A percentile compares a stretch with the other conserved stretches of the same genome.
These are phyloP conservation scores for Holotrichia oblita DNA, from an alignment of 1,140 invertebrate genomes.

Conservation along the genomic window DNA sequence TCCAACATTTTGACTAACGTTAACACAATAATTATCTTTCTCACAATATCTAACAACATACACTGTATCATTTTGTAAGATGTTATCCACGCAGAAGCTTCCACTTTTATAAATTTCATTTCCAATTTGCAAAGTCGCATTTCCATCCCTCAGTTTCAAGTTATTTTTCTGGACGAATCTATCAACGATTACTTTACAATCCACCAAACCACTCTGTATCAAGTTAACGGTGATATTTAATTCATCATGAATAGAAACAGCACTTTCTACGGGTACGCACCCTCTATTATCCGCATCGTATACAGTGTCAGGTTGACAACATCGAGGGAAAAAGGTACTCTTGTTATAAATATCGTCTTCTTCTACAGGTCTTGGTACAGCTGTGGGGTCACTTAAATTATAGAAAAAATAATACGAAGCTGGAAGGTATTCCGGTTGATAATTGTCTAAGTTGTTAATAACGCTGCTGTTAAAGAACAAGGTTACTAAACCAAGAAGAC, in stretches of 20 bases:
- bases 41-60: neutral
- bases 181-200: neutral
- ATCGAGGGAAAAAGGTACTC: neutral
- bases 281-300: neutral
- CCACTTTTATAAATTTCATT: neutral
- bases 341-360: neutral
- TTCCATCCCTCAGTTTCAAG: neutral
- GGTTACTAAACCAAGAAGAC: neutral
- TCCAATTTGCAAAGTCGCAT: neutral
- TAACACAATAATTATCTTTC: neutral
- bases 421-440: neutral
- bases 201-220: neutral
- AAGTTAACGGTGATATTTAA: conserved; percentile 5
- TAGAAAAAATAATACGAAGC: neutral
- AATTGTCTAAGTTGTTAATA: neutral
- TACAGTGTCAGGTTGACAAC: neutral
- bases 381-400: neutral
- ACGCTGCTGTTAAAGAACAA: neutral
- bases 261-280: neutral
- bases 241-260: neutral
- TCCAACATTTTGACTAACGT: neutral
- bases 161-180: neutral
- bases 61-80: neutral
- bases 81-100: neutral
- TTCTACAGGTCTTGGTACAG: neutral